Percentiles rank a stretch among this genome's conserved stretches.
Conservation (phyloP, 2,113 vertebrate genomes). For the Sus scrofa region DNA sequence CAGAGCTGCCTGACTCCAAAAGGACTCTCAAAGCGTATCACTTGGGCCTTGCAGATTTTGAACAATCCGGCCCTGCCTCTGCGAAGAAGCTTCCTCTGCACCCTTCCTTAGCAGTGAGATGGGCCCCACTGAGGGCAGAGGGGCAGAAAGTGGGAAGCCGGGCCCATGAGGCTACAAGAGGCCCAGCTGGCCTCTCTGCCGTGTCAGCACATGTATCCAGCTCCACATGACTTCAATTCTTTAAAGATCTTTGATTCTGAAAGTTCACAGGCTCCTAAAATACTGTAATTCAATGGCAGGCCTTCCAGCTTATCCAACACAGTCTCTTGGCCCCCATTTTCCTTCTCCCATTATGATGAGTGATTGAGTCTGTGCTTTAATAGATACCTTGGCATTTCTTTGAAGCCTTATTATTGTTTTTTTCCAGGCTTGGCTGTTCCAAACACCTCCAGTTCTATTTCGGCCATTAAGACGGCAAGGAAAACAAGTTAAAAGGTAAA, state of each 20-base stretch:
- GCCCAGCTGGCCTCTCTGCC: neutral
- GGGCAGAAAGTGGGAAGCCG: neutral
- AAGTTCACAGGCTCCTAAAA: neutral
- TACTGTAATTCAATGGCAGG: neutral
- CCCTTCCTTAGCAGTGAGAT: neutral
- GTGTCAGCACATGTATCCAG: neutral
- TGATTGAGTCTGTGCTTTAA: neutral
- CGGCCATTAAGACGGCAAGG: constrained; percentile 38
- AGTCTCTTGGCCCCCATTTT: neutral
- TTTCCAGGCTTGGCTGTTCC: neutral
- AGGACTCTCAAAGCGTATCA: rapidly evolving
- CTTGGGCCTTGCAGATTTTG: rapidly evolving
- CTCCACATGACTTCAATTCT: neutral
- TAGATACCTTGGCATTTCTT: neutral
- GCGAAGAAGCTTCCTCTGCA: neutral
- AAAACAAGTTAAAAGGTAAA: neutral
- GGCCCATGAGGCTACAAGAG: too few species aligned
- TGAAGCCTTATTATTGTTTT: neutral
- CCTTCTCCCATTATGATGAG: neutral
- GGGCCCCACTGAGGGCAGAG: neutral
- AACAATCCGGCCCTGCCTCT: neutral
- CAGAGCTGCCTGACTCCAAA: neutral
- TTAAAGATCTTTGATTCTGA: constrained; percentile 19
- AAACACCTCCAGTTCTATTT: constrained; percentile 24
- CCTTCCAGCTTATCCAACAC: neutral